Percentiles rank a stretch among this genome's conserved stretches.
Evolutionary conservation across 2,888 invertebrate genomes (phyloP).

Genomic region (Eudasyphora cyanicolor): DNA sequence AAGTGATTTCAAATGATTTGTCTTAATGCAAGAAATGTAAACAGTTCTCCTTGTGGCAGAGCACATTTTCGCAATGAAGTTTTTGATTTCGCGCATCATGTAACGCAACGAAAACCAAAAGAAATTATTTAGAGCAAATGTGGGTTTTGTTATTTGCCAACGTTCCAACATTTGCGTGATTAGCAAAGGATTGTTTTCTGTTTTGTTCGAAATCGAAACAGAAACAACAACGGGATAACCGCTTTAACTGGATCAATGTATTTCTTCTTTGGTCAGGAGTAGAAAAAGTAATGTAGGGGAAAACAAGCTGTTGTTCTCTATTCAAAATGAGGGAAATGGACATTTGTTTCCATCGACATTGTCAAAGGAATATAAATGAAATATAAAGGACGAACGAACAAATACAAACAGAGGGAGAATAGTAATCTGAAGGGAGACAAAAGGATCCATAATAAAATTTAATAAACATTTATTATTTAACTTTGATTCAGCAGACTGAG

Average conservation of each 20-base stretch:
- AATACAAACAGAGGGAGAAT: no score
- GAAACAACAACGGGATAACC: slow-evolving; percentile 33
- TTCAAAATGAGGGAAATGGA: neutral
- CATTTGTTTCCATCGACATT: neutral
- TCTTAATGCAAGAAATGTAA: slow-evolving; percentile 20
- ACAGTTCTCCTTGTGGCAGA: neutral
- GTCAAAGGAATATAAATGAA: no score
- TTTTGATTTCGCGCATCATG: slow-evolving; percentile 61
- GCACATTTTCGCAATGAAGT: neutral
- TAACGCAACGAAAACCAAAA: slow-evolving; percentile 4
- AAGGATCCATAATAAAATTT: no score
- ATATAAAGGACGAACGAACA: no score
- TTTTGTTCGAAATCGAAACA: neutral
- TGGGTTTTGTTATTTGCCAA: slow-evolving; percentile 22
- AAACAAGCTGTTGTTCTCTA: slow-evolving; percentile 1
- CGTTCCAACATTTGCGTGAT: slow-evolving; percentile 29
- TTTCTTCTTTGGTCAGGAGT: neutral
- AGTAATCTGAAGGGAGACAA: no score
- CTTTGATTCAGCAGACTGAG: no score
- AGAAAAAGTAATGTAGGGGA: neutral
- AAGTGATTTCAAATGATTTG: slow-evolving; percentile 57
- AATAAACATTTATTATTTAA: no score
- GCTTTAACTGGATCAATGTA: slow-evolving; percentile 31
- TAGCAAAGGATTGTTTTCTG: slow-evolving; percentile 23
- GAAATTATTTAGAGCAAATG: slow-evolving; percentile 40